Percentiles rank a stretch among this genome's conserved stretches.
Conservation (phyloP, 1,140 invertebrate genomes). For the Hylaeus volcanicus region DNA sequence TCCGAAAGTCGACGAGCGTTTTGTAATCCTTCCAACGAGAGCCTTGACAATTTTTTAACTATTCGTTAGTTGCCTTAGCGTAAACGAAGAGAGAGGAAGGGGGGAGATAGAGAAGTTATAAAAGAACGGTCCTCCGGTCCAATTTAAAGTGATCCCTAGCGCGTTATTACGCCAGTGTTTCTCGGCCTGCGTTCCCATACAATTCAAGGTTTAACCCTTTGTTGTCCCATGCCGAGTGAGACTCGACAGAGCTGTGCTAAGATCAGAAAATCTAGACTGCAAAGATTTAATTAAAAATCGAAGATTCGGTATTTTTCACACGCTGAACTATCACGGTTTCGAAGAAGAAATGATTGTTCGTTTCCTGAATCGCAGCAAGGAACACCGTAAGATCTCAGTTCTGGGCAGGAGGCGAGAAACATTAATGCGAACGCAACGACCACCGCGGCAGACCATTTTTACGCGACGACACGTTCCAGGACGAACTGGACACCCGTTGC, state of each 20-base stretch:
- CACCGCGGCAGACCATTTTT: constrained; percentile 24
- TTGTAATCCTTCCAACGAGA: constrained; percentile 62
- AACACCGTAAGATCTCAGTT: background rate
- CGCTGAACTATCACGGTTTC: too few species aligned
- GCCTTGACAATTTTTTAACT: constrained; percentile 64
- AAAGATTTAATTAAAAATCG: too few species aligned
- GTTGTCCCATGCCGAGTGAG: too few species aligned
- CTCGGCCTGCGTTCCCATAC: background rate
- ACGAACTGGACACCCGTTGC: background rate
- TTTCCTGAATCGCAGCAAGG: background rate
- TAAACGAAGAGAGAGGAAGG: constrained; percentile 33
- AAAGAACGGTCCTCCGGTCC: constrained; percentile 12
- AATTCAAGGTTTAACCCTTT: too few species aligned
- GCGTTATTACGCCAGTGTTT: background rate
- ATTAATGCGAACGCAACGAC: constrained; percentile 10
- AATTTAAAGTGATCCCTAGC: background rate
- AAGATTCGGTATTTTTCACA: too few species aligned
- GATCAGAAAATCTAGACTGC: too few species aligned
- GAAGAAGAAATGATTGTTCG: background rate
- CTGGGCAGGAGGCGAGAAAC: background rate
- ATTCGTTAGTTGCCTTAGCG: constrained; percentile 57
- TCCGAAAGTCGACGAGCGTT: constrained; percentile 5
- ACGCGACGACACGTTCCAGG: background rate
- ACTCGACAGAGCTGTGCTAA: too few species aligned
- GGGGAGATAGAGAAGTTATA: constrained; percentile 1